These are phyloP conservation scores for Podocnemis expansa DNA, from an alignment of 2,113 vertebrate species.

Conservation along the genomic window DNA sequence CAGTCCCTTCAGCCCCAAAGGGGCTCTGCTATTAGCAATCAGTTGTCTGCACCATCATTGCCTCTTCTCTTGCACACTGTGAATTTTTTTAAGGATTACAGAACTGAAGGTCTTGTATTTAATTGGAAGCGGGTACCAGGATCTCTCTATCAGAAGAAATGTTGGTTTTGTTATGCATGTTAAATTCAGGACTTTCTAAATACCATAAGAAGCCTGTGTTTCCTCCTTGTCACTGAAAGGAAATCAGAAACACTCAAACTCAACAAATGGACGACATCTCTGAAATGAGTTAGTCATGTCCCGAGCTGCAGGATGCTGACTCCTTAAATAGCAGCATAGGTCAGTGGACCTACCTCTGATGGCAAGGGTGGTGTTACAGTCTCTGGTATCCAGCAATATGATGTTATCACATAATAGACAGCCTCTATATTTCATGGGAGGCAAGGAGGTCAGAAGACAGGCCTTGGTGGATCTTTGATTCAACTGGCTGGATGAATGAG, in stretches of 20 bases:
- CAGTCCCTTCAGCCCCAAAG: slow-evolving; percentile 18
- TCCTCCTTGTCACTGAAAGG: background rate
- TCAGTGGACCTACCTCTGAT: background rate
- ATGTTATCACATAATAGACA: background rate
- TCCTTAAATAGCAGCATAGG: background rate
- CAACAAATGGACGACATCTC: background rate
- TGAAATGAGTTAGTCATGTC: background rate
- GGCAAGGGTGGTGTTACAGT: background rate
- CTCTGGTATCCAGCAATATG: background rate
- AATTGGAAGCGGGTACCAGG: slow-evolving; percentile 98
- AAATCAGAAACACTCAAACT: background rate
- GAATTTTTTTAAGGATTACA: slow-evolving; percentile 99
- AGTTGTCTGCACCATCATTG: background rate
- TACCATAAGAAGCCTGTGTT: background rate
- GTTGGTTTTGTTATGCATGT: background rate
- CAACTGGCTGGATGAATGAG: no score
- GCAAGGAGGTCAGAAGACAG: background rate
- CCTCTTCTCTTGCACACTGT: slow-evolving; percentile 86
- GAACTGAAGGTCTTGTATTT: slow-evolving; percentile 95
- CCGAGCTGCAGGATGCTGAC: background rate
- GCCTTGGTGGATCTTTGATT: background rate
- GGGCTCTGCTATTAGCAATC: slow-evolving; percentile 1
- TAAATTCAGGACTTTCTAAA: background rate
- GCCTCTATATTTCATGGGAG: background rate
- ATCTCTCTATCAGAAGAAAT: background rate